phyloP scores from a whole-genome alignment of 1,140 invertebrate genomes.

The Cotesia vestalis region DNA sequence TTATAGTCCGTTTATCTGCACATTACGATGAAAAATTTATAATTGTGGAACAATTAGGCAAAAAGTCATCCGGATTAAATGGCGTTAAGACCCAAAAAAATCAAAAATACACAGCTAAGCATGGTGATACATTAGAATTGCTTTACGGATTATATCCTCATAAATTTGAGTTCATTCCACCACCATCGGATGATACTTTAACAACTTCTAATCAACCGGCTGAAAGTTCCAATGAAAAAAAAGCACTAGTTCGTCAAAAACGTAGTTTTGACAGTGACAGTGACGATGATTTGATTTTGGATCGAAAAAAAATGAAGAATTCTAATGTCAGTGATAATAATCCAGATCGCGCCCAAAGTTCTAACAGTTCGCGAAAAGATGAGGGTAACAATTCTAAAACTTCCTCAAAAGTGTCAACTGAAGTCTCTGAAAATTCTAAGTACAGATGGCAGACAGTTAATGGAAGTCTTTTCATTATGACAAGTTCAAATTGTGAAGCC shows the following conservation, averaged over 20 bases:
- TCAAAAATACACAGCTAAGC: conserved; percentile 68
- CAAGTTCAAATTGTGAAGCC: conserved; percentile 67
- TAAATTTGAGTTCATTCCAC: conserved; percentile 72
- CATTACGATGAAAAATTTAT: conserved; percentile 69
- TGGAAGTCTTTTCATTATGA: conserved; percentile 74
- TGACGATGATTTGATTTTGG: too few relatives aligned
- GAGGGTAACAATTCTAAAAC: too few relatives aligned
- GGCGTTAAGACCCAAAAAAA: conserved; percentile 72
- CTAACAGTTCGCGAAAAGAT: too few relatives aligned
- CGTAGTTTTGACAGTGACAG: conserved; percentile 4
- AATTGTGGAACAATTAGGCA: conserved; percentile 72
- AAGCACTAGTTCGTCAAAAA: background rate
- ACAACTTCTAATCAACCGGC: background rate
- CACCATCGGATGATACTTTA: conserved; percentile 48
- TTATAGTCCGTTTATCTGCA: conserved; percentile 72
- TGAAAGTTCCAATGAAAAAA: background rate
- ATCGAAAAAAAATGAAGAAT: conserved; percentile 20
- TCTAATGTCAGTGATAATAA: conserved; percentile 3
- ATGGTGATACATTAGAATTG: conserved; percentile 75
- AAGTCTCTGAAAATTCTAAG: conserved; percentile 29
- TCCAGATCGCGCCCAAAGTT: too few relatives aligned
- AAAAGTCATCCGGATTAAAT: conserved; percentile 75
- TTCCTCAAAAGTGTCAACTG: background rate
- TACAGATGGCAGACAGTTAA: conserved; percentile 69
- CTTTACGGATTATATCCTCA: conserved; percentile 73